Percentiles rank a stretch among this genome's conserved stretches.
Evolutionary conservation across 92 coral and sea anemone species (phyloP).

Genomic region (Epizoanthus illoricatus): DNA sequence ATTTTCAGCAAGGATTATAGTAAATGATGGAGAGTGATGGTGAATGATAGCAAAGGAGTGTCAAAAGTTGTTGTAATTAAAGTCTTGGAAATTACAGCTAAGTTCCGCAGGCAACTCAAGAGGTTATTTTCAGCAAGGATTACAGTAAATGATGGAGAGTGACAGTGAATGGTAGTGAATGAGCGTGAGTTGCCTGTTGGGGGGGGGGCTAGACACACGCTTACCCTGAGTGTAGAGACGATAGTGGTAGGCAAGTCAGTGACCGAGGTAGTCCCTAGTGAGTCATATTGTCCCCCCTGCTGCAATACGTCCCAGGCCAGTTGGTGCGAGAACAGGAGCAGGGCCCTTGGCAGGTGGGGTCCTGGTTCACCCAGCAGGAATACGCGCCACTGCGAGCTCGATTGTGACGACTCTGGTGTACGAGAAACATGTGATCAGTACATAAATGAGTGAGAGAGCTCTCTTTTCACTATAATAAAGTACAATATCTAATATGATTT

Average conservation of each 20-base stretch:
- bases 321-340: slow-evolving; percentile 87
- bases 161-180: no score
- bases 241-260: slow-evolving; percentile 61
- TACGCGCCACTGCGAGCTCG: slow-evolving; percentile 88
- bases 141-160: no score
- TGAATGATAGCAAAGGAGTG: no score
- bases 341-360: slow-evolving; percentile 74
- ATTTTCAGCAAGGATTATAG: no score
- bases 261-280: slow-evolving; percentile 55
- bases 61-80: no score
- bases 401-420: slow-evolving; percentile 61
- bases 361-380: slow-evolving; percentile 83
- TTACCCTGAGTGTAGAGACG: slow-evolving; percentile 77
- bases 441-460: background rate
- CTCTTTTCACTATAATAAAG: no score
- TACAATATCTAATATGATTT: background rate
- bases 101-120: no score
- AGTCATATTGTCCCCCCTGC: slow-evolving; percentile 57
- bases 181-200: no score
- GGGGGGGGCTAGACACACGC: no score
- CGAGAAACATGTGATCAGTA: background rate
- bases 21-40: no score
- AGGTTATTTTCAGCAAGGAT: no score
- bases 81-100: no score
- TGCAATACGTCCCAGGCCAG: slow-evolving; percentile 96